A percentile compares a stretch with the other conserved stretches of the same genome.
Evolutionary conservation across 1,140 invertebrate genomes (phyloP).

Genomic region (Teleogryllus occipitalis): DNA sequence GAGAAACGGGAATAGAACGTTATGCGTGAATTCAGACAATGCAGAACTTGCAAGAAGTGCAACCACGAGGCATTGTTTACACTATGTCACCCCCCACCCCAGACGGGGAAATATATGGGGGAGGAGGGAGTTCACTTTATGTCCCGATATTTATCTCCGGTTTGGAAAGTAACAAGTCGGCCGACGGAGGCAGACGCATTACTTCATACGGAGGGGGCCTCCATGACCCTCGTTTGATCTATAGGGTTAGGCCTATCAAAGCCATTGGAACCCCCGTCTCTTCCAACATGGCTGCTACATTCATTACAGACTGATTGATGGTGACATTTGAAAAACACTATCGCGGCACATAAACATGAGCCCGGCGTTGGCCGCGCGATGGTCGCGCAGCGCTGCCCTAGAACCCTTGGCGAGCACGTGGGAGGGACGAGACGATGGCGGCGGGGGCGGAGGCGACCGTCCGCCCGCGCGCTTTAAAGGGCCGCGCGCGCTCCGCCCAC

Average conservation of each 20-base stretch:
- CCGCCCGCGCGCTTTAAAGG: not conserved
- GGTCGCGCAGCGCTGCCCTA: not conserved
- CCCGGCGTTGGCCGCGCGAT: not conserved
- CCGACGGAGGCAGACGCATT: not conserved
- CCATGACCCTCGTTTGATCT: conserved; percentile 21
- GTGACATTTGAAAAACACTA: conserved; percentile 30
- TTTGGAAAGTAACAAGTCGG: not conserved
- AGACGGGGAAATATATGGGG: not conserved
- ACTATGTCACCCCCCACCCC: not conserved
- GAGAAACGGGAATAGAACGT: not conserved
- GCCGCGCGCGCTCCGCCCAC: conserved; percentile 15
- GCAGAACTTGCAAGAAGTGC: too few species aligned
- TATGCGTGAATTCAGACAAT: not conserved
- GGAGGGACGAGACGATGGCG: too few species aligned
- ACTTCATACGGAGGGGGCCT: conserved; percentile 19
- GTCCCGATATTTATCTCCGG: conserved; percentile 3
- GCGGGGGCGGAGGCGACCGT: too few species aligned
- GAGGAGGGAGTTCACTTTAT: not conserved
- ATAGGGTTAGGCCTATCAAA: conserved; percentile 14
- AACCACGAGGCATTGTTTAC: not conserved
- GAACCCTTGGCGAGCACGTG: not conserved
- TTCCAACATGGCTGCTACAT: conserved; percentile 18
- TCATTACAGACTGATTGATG: conserved; percentile 28
- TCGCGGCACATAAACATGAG: conserved; percentile 15
- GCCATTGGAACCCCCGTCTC: conserved; percentile 6